A percentile compares a stretch with the other conserved stretches of the same genome.
These are phyloP conservation scores for Calephelis nemesis DNA, from an alignment of 1,140 invertebrate genomes.

Conservation along the genomic window DNA sequence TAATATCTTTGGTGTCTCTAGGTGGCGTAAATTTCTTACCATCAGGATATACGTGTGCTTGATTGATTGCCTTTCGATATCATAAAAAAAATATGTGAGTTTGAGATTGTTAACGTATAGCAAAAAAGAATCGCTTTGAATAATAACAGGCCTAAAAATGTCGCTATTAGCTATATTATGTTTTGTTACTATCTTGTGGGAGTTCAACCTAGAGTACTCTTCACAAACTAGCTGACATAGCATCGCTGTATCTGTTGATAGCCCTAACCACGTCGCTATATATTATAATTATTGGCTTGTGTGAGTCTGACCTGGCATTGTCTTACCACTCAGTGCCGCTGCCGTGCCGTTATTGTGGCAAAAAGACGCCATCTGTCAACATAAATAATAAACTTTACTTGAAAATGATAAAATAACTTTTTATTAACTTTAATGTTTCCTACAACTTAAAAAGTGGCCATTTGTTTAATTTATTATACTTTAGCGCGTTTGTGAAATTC, in stretches of 20 bases:
- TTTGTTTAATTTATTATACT: slow-evolving; percentile 11
- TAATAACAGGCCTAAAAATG: too few species aligned
- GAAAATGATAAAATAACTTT: slow-evolving; percentile 18
- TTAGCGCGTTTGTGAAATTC: not conserved
- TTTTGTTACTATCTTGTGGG: too few species aligned
- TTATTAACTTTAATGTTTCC: slow-evolving; percentile 11
- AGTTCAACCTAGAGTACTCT: too few species aligned
- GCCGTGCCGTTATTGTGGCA: slow-evolving; percentile 21
- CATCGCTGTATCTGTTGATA: slow-evolving; percentile 8
- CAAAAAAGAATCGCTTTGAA: too few species aligned
- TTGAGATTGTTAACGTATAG: too few species aligned
- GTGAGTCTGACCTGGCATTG: slow-evolving; percentile 21
- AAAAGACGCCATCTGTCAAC: slow-evolving; percentile 27
- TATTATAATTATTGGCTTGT: slow-evolving; percentile 22
- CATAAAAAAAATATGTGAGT: too few species aligned
- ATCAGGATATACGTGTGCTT: too few species aligned
- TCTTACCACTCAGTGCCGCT: slow-evolving; percentile 17
- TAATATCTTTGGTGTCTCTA: too few species aligned
- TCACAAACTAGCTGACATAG: not conserved
- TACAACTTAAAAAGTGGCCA: slow-evolving; percentile 15
- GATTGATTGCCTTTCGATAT: too few species aligned
- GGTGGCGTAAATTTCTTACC: too few species aligned
- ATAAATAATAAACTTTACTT: slow-evolving; percentile 28
- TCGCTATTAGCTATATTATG: too few species aligned
- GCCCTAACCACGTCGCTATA: slow-evolving; percentile 20